These are phyloP conservation scores for Bombus picipes DNA, from an alignment of 1,140 invertebrate genomes.

Conservation along the genomic window DNA sequence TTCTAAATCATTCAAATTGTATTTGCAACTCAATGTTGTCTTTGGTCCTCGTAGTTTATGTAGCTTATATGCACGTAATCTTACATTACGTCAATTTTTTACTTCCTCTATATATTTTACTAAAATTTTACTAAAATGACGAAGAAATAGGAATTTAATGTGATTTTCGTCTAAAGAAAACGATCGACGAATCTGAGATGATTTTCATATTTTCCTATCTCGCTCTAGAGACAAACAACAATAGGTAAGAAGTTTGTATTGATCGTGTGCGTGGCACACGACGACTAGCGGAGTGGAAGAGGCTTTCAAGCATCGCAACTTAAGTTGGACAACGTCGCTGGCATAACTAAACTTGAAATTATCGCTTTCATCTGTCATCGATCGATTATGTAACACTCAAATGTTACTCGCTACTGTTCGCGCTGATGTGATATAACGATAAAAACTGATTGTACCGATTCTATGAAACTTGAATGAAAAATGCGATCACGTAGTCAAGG, in stretches of 20 bases:
- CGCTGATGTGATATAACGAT: not conserved
- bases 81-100: not conserved
- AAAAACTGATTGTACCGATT: not conserved
- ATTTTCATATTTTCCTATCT: not conserved
- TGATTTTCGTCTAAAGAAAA: not conserved
- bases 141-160: not conserved
- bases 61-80: not conserved
- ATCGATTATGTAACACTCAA: not conserved
- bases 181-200: not conserved
- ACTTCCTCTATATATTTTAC: not conserved
- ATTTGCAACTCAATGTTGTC: not conserved
- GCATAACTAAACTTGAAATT: not conserved
- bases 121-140: not conserved
- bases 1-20: not conserved
- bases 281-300: not conserved
- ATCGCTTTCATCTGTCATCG: not conserved
- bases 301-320: not conserved
- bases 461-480: not conserved
- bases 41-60: not conserved
- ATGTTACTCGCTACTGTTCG: not conserved
- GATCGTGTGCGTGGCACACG: not conserved
- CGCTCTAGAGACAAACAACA: not conserved
- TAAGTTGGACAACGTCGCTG: not conserved
- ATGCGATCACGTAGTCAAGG: not conserved
- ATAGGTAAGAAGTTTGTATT: not conserved